Evolutionary conservation across 2,888 invertebrate genomes (phyloP).

Genomic region (Plebejus melissa): DNA sequence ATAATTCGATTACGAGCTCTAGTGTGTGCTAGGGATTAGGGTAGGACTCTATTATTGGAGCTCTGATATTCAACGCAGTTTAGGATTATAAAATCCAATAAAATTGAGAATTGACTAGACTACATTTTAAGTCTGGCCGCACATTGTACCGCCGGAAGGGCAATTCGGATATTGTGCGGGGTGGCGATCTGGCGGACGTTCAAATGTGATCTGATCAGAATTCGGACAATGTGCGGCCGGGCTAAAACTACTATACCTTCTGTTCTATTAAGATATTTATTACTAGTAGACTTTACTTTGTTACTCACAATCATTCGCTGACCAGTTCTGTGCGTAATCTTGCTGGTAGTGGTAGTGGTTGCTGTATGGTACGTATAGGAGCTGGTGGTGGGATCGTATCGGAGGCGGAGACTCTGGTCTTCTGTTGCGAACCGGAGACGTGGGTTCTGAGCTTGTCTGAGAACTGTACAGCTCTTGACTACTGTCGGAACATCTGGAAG

Average conservation of each 20-base stretch:
- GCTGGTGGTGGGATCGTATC: constrained; percentile 83
- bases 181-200: too few relatives aligned
- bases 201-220: too few relatives aligned
- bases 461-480: constrained; percentile 72
- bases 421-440: constrained; percentile 69
- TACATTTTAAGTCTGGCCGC: too few relatives aligned
- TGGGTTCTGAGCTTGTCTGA: constrained; percentile 69
- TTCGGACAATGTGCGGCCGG: too few relatives aligned
- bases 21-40: background rate
- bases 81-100: background rate
- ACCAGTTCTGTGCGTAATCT: constrained; percentile 58
- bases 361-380: constrained; percentile 84
- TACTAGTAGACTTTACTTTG: too few relatives aligned
- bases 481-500: constrained; percentile 64
- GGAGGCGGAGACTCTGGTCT: constrained; percentile 86
- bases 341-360: constrained; percentile 65
- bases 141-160: too few relatives aligned
- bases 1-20: background rate
- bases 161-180: too few relatives aligned
- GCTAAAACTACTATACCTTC: too few relatives aligned
- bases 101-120: too few relatives aligned
- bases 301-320: constrained; percentile 58
- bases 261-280: too few relatives aligned
- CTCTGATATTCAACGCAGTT: background rate
- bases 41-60: background rate